Base-by-base conservation (phyloP, 1,140 invertebrate species). In the Zaprionus inermis region DNA sequence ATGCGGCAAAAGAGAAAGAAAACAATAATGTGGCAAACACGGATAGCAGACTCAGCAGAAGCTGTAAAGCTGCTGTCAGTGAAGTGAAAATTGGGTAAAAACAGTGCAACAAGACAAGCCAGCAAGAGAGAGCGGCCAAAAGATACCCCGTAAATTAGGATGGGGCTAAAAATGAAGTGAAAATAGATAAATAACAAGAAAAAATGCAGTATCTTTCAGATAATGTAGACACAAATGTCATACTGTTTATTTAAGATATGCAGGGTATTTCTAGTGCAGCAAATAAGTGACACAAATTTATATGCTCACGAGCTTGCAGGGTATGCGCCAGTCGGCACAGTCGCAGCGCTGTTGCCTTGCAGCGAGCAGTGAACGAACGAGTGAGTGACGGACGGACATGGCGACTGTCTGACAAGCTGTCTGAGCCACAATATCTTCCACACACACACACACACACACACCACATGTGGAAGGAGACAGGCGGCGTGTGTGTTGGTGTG, bases 401-500 rank as follows among this genome's bases (percentile, higher is more conserved):
- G 18, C 46, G 52, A 72, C 32, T 65, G 52, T 34, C 64, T 70
- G 72, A 70, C 58, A 74, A 70, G 66, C 59, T 74, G 67, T 63
- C 66, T 63, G 52, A 22, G 54, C 20, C 63, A 36, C 65, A 18
- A 69, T 57, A 56, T 44, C 38, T 44, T 9, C n/a, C 38, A 60
- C 14, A 12, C 30, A 58, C 54, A 55, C 52, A 55, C 28, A 59
- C 44, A 51, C 22, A 34, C 57, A 34, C 12, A 61, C 41, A 6
- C 24, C 22, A 34, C 44, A 22, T 44, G 30, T 38, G 41, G 51
- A 11, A 5, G 7, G 10, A 9, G 14, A 12, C 5, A 22, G 14
- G 14, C 9, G 49, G 38, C 18, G 44, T 60, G 56, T n/a, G n/a
- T n/a, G n/a, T n/a, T n/a, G n/a, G n/a, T n/a, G n/a, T 56, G 58